A percentile compares a stretch with the other conserved stretches of the same genome.
Evolutionary conservation across 2,113 vertebrate genomes (phyloP).

Genomic region (Mungos mungo): DNA sequence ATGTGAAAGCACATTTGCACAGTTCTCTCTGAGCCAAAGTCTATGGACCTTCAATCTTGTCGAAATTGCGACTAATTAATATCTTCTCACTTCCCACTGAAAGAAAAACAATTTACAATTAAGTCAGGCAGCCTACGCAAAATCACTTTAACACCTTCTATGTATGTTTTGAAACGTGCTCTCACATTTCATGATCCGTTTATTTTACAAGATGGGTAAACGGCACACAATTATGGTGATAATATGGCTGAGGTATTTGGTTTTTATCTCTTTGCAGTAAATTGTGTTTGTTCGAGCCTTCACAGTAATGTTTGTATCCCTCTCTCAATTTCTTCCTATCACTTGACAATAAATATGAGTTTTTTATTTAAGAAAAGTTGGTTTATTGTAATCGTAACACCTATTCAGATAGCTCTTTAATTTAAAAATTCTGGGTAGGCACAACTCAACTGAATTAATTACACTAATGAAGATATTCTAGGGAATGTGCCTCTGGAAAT

Average conservation of each 20-base stretch:
- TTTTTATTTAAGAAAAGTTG: constrained; percentile 61
- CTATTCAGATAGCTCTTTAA: constrained; percentile 71
- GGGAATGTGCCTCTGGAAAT: constrained; percentile 35
- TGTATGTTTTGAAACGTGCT: constrained; percentile 73
- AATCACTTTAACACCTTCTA: constrained; percentile 53
- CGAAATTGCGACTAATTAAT: constrained; percentile 69
- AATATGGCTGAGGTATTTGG: constrained; percentile 68
- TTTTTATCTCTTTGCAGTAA: constrained; percentile 69
- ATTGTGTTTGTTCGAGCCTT: constrained; percentile 60
- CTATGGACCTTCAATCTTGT: constrained; percentile 46
- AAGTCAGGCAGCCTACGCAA: constrained; percentile 34
- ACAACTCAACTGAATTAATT: constrained; percentile 74
- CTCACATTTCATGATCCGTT: constrained; percentile 76
- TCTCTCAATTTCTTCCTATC: constrained; percentile 62
- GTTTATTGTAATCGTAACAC: constrained; percentile 62
- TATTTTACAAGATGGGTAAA: constrained; percentile 79
- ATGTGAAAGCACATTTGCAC: neutral
- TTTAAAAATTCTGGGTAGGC: constrained; percentile 46
- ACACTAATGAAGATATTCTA: constrained; percentile 37
- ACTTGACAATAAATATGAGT: constrained; percentile 54
- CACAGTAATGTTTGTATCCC: constrained; percentile 54
- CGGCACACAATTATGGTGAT: constrained; percentile 63
- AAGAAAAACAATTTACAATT: constrained; percentile 64
- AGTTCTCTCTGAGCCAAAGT: neutral
- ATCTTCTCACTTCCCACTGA: neutral